phyloP scores from a whole-genome alignment of 1,140 invertebrate genomes.

The Eciton burchellii region DNA sequence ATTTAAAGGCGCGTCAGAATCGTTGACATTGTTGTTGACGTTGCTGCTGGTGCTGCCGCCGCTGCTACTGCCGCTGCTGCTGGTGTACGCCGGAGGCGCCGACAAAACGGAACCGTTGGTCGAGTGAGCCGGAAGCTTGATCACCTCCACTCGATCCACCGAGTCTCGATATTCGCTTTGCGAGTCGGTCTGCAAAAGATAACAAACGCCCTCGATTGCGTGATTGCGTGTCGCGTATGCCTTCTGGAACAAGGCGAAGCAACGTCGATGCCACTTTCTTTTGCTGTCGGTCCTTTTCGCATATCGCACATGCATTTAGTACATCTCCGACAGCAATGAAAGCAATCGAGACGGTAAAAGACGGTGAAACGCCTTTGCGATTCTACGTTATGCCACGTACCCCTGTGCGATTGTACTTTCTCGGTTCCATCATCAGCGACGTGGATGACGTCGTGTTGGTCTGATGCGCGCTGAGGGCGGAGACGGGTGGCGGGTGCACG shows the following conservation, averaged over 20 bases:
- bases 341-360: neutral
- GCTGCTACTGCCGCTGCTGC: conserved; percentile 76
- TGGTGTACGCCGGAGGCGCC: conserved; percentile 82
- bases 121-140: conserved; percentile 89
- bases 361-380: neutral
- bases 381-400: conserved; percentile 65
- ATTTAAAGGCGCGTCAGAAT: conserved; percentile 92
- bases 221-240: too few relatives aligned
- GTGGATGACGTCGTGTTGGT: conserved; percentile 79
- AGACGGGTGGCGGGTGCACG: conserved; percentile 85
- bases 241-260: too few relatives aligned
- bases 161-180: conserved; percentile 80
- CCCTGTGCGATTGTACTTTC: conserved; percentile 82
- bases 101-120: conserved; percentile 85
- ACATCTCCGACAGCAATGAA: neutral
- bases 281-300: neutral
- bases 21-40: conserved; percentile 83
- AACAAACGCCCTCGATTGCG: conserved; percentile 9
- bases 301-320: neutral
- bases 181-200: conserved; percentile 76
- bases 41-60: conserved; percentile 81
- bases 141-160: conserved; percentile 90
- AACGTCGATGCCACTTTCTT: neutral
- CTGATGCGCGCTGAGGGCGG: conserved; percentile 81
- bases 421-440: conserved; percentile 80